These are phyloP conservation scores for Mycogona germanica DNA, from an alignment of 2,888 invertebrate genomes.

Conservation along the genomic window DNA sequence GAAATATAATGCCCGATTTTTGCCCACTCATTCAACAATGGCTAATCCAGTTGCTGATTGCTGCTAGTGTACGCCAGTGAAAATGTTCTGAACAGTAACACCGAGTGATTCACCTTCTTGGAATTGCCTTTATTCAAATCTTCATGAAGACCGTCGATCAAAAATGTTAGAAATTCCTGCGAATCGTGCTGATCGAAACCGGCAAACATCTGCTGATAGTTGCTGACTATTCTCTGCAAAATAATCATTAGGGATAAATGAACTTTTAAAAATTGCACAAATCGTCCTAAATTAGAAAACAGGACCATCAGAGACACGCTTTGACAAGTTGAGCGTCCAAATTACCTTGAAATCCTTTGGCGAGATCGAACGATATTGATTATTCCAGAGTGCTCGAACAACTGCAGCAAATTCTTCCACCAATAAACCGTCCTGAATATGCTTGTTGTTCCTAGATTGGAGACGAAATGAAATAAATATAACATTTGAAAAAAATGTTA, in stretches of 20 bases:
- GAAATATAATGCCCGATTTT: too few species aligned
- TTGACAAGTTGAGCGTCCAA: constrained; percentile 14
- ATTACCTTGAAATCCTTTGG: constrained; percentile 63
- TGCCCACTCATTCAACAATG: too few species aligned
- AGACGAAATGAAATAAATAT: neutral
- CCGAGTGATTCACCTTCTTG: constrained; percentile 10
- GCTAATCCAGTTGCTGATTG: too few species aligned
- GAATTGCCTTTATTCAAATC: constrained; percentile 55
- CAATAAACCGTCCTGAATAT: constrained; percentile 47
- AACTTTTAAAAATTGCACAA: constrained; percentile 19
- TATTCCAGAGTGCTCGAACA: constrained; percentile 68
- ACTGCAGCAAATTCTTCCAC: constrained; percentile 71
- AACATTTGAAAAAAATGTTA: neutral
- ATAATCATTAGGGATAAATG: neutral
- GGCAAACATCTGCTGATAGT: constrained; percentile 50
- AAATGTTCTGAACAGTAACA: too few species aligned
- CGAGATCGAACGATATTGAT: constrained; percentile 64
- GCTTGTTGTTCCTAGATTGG: constrained; percentile 27
- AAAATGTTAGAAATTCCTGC: constrained; percentile 76
- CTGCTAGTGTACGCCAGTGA: too few species aligned
- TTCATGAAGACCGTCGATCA: constrained; percentile 78
- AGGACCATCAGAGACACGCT: neutral
- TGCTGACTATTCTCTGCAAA: constrained; percentile 53
- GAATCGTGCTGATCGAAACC: constrained; percentile 74
- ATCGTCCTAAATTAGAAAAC: constrained; percentile 7